A percentile compares a stretch with the other conserved stretches of the same genome.
Conservation (phyloP, 2,113 vertebrate species). For the Cyprinodon brontotheroides region DNA sequence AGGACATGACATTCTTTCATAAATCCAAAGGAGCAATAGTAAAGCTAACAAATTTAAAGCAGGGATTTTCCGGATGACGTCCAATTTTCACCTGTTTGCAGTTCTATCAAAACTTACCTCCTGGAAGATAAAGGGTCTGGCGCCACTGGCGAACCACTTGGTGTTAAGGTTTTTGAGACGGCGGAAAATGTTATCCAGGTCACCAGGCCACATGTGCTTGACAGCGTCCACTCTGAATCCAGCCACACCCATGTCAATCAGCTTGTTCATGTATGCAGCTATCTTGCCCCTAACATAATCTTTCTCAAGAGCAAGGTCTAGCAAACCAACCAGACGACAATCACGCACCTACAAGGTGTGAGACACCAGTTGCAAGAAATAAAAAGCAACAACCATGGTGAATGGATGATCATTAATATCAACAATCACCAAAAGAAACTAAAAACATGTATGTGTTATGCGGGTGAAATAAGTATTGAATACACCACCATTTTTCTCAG, state of each 20-base stretch:
- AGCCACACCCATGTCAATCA: slow-evolving; percentile 87
- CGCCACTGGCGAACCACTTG: slow-evolving; percentile 81
- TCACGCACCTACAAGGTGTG: slow-evolving; percentile 82
- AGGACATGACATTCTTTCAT: slow-evolving; percentile 11
- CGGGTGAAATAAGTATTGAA: no score
- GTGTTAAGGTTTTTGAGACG: slow-evolving; percentile 82
- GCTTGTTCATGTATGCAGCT: slow-evolving; percentile 84
- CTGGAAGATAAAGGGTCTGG: slow-evolving; percentile 87
- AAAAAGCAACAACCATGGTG: no score
- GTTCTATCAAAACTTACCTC: slow-evolving; percentile 72
- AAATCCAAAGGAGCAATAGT: background rate
- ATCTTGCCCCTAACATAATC: slow-evolving; percentile 83
- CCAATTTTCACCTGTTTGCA: background rate
- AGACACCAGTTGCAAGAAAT: no score
- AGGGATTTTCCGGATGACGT: background rate
- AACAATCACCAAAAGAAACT: no score
- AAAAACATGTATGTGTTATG: no score
- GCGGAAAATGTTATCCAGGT: slow-evolving; percentile 75
- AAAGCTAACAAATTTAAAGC: background rate
- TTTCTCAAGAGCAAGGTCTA: slow-evolving; percentile 89
- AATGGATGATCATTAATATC: background rate
- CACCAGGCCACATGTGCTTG: slow-evolving; percentile 96
- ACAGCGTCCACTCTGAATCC: slow-evolving; percentile 91
- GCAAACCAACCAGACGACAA: slow-evolving; percentile 85
- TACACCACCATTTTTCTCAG: no score